Evolutionary conservation across 2,113 vertebrate genomes (phyloP).

Genomic region (Pungitius pungitius): DNA sequence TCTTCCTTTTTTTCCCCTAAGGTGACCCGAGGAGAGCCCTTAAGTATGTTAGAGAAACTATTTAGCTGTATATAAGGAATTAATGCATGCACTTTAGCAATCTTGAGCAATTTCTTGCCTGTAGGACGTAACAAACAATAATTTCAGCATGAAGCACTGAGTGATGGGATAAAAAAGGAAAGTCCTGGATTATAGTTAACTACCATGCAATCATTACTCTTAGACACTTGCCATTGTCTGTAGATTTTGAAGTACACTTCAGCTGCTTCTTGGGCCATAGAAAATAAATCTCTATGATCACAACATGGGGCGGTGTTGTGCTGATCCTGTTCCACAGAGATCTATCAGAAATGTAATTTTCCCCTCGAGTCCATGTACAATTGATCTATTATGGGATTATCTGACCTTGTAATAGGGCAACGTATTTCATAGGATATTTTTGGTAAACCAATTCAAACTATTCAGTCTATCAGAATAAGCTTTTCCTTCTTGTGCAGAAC

Average conservation of each 20-base stretch:
- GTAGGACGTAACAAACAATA: constrained; percentile 64
- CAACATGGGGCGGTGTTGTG: constrained; percentile 64
- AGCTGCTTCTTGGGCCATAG: constrained; percentile 63
- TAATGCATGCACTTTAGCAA: constrained; percentile 61
- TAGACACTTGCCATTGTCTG: constrained; percentile 68
- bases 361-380: constrained; percentile 51
- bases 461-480: constrained; percentile 38
- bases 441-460: constrained; percentile 30
- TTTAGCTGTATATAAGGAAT: constrained; percentile 54
- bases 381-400: constrained; percentile 76
- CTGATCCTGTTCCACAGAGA: constrained; percentile 45
- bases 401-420: constrained; percentile 65
- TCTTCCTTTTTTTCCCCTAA: constrained; percentile 32
- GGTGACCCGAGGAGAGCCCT: constrained; percentile 49
- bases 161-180: constrained; percentile 65
- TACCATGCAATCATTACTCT: constrained; percentile 67
- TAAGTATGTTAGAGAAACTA: constrained; percentile 39
- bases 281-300: constrained; percentile 69
- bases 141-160: constrained; percentile 69
- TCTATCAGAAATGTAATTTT: constrained; percentile 62
- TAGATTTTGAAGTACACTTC: constrained; percentile 73
- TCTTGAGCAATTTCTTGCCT: constrained; percentile 67
- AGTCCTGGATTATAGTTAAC: constrained; percentile 73
- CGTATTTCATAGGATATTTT: constrained; percentile 49
- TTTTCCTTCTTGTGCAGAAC: constrained; percentile 23